phyloP scores from a whole-genome alignment of 1,140 invertebrate genomes.

The Saccostrea glomerata region DNA sequence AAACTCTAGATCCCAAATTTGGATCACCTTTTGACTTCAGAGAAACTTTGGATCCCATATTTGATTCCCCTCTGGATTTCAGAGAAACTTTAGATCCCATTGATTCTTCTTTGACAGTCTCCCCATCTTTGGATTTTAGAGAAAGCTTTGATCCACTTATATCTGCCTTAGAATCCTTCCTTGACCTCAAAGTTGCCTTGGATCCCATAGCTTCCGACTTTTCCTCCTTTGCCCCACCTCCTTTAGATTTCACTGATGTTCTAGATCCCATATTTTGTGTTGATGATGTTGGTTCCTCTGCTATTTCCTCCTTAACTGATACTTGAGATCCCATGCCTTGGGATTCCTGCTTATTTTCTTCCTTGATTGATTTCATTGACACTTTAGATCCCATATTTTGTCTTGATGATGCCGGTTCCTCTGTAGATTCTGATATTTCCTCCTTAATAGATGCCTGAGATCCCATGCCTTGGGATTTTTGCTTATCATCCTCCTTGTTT shows the following conservation, averaged over 20 bases:
- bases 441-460: conserved; percentile 32
- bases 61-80: conserved; percentile 28
- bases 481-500: background rate
- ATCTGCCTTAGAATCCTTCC: conserved; percentile 34
- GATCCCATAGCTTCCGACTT: conserved; percentile 46
- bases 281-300: background rate
- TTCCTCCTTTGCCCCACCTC: background rate
- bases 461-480: conserved; percentile 12
- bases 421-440: background rate
- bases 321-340: conserved; percentile 21
- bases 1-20: conserved; percentile 33
- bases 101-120: conserved; percentile 4
- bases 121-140: conserved; percentile 1
- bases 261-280: background rate
- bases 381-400: background rate
- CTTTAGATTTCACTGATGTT: conserved; percentile 16
- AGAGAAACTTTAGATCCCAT: conserved; percentile 29
- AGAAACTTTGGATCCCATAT: conserved; percentile 28
- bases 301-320: conserved; percentile 33
- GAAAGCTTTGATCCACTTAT: conserved; percentile 23
- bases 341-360: background rate
- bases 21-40: conserved; percentile 14
- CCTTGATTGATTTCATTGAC: background rate
- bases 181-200: conserved; percentile 35
- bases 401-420: background rate